phyloP scores from a whole-genome alignment of 2,888 invertebrate genomes.

The Microdon myrmicae region DNA sequence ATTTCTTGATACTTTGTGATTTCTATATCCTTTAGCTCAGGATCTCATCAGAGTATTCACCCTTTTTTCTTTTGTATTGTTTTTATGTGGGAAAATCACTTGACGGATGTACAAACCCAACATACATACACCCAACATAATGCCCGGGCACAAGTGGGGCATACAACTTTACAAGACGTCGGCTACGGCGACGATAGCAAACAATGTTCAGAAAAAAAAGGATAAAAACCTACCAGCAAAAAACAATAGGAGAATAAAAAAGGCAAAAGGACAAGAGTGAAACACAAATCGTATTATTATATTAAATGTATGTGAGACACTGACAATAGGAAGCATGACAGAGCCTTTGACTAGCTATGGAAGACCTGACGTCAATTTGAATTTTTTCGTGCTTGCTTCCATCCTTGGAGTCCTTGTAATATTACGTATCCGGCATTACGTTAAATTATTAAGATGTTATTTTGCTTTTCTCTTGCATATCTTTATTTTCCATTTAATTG shows the following conservation, averaged over 20 bases:
- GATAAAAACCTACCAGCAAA: slow-evolving; percentile 41
- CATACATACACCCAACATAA: too few relatives aligned
- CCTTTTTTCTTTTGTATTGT: slow-evolving; percentile 31
- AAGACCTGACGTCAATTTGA: slow-evolving; percentile 30
- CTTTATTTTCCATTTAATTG: slow-evolving; percentile 21
- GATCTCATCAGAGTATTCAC: slow-evolving; percentile 45
- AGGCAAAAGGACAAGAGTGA: slow-evolving; percentile 27
- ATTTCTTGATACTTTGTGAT: slow-evolving; percentile 48
- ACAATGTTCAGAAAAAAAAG: slow-evolving; percentile 41
- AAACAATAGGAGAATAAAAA: slow-evolving; percentile 14
- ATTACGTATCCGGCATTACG: slow-evolving; percentile 27
- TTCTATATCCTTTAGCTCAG: slow-evolving; percentile 39
- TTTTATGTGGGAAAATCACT: slow-evolving; percentile 51
- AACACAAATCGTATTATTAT: slow-evolving; percentile 47
- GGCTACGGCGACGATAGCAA: slow-evolving; percentile 33
- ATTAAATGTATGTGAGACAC: slow-evolving; percentile 23
- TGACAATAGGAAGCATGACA: slow-evolving; percentile 30
- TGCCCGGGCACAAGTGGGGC: slow-evolving; percentile 49
- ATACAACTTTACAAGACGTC: slow-evolving; percentile 45
- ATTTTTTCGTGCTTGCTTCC: slow-evolving; percentile 2
- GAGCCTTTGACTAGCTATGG: slow-evolving; percentile 24
- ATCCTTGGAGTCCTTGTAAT: slow-evolving; percentile 34
- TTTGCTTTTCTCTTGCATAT: slow-evolving; percentile 3
- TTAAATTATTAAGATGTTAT: slow-evolving; percentile 35
- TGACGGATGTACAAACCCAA: slow-evolving; percentile 48